Evolutionary conservation across 2,797 vertebrate genomes (phyloP).

Genomic region (Pachyuromys duprasi): DNA sequence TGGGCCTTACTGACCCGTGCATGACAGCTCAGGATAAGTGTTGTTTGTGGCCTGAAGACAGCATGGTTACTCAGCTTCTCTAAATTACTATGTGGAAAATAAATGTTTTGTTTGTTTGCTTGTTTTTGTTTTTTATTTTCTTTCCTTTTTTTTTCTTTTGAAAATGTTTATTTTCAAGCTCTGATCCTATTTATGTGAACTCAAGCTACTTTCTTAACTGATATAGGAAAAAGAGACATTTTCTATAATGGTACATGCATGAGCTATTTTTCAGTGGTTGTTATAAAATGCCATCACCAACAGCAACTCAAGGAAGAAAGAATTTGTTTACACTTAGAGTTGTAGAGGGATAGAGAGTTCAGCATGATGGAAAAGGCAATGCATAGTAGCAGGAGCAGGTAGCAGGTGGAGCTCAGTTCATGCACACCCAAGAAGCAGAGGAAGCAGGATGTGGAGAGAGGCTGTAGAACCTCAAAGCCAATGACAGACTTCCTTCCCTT

Average conservation of each 20-base stretch:
- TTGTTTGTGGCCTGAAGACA: not conserved
- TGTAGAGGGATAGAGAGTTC: not conserved
- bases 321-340: not conserved
- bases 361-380: not conserved
- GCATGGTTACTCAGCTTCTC: not conserved
- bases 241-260: not conserved
- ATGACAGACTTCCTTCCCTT: not conserved
- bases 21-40: not conserved
- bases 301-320: not conserved
- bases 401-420: not conserved
- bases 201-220: not conserved
- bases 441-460: not conserved
- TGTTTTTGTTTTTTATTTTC: too few relatives aligned
- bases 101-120: too few relatives aligned
- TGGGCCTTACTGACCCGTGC: not conserved
- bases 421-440: not conserved
- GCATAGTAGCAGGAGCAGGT: not conserved
- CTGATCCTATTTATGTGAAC: rapidly evolving
- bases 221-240: not conserved
- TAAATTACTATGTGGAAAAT: not conserved
- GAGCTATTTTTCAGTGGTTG: not conserved
- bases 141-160: not conserved
- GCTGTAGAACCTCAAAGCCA: not conserved
- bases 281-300: not conserved
- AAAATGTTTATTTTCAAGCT: not conserved